These are phyloP conservation scores for Mactromeris polynyma DNA, from an alignment of 2,888 invertebrate genomes.

Conservation along the genomic window DNA sequence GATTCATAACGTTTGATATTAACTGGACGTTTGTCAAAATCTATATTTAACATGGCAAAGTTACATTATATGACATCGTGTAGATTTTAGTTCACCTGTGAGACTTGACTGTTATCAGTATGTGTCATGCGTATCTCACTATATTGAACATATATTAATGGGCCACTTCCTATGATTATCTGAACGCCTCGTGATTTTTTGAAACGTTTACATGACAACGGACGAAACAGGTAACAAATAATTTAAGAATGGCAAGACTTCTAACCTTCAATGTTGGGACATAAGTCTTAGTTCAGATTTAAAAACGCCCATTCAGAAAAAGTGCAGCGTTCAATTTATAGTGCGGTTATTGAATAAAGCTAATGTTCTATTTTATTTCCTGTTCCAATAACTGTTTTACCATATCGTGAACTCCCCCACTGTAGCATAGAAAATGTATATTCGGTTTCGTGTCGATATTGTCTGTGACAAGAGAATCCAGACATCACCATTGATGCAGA, in stretches of 20 bases:
- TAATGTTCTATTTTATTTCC: neutral
- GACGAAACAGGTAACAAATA: neutral
- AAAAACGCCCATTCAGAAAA: neutral
- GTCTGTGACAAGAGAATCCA: neutral
- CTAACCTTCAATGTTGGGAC: neutral
- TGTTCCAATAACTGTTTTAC: neutral
- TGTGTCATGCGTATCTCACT: slow-evolving; percentile 36
- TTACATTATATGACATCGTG: neutral
- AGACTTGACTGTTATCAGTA: slow-evolving; percentile 34
- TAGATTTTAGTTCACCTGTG: slow-evolving; percentile 34
- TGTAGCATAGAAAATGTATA: neutral
- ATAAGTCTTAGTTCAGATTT: neutral
- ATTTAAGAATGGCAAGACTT: neutral
- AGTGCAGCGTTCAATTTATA: neutral
- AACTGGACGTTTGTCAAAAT: slow-evolving; percentile 9
- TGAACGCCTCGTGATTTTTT: slow-evolving; percentile 48
- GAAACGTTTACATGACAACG: slow-evolving; percentile 42
- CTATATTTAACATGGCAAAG: neutral
- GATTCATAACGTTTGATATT: neutral
- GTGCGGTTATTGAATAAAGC: neutral
- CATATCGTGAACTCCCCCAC: neutral
- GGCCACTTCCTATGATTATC: slow-evolving; percentile 54
- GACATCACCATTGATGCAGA: neutral
- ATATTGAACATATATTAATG: slow-evolving; percentile 55
- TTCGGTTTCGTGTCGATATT: neutral